A percentile compares a stretch with the other conserved stretches of the same genome.
phyloP scores from a whole-genome alignment of 2,888 invertebrate species.

The Pardosa pseudoannulata region DNA sequence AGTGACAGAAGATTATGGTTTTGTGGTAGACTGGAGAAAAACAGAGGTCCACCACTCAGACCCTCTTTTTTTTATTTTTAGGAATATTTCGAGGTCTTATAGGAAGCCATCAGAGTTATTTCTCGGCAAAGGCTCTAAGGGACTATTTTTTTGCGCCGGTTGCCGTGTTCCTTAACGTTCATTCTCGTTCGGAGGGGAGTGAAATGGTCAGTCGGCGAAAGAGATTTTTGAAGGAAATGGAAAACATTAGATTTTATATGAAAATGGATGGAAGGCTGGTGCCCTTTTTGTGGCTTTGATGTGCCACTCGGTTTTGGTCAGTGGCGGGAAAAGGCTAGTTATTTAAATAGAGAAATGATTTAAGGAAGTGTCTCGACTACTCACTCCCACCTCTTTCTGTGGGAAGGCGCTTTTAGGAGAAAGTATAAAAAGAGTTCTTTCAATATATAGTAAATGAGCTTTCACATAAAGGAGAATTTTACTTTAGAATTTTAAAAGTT shows the following conservation, averaged over 20 bases:
- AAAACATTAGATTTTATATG: conserved; percentile 17
- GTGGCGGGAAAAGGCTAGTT: not conserved
- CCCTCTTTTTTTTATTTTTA: conserved; percentile 30
- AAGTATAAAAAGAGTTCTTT: no score
- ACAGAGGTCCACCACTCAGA: conserved; percentile 47
- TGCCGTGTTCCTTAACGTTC: conserved; percentile 25
- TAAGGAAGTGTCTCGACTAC: not conserved
- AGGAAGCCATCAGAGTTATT: conserved; percentile 68
- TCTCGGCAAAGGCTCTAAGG: conserved; percentile 12
- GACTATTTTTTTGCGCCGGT: conserved; percentile 11
- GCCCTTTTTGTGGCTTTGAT: conserved; percentile 8
- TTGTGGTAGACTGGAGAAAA: conserved; percentile 63
- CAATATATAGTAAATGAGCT: no score
- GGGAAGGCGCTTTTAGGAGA: no score
- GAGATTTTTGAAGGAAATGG: conserved; percentile 20
- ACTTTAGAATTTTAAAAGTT: no score
- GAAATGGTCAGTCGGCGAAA: conserved; percentile 52
- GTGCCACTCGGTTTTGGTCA: not conserved
- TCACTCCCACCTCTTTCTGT: no score
- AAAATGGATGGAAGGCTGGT: not conserved
- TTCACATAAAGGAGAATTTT: no score
- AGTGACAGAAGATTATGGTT: conserved; percentile 73
- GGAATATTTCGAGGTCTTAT: conserved; percentile 67
- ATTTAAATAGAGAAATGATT: not conserved
- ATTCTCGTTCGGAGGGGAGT: conserved; percentile 27